phyloP scores from a whole-genome alignment of 2,888 invertebrate species.

The Pedicia rivosa region DNA sequence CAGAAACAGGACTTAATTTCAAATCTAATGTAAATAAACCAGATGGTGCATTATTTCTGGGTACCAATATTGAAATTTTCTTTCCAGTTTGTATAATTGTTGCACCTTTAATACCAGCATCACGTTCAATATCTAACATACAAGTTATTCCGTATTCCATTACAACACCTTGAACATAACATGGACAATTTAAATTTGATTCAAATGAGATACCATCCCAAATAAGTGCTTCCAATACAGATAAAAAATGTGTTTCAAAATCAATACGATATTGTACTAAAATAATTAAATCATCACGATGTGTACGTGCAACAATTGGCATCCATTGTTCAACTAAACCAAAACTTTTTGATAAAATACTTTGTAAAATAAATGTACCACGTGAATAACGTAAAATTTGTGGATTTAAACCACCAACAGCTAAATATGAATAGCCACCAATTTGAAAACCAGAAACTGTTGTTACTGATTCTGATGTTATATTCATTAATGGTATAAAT shows the following conservation, averaged over 20 bases:
- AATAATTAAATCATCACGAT: slow-evolving; percentile 28
- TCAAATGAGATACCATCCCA: slow-evolving; percentile 30
- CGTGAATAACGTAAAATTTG: slow-evolving; percentile 24
- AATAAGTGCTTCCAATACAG: slow-evolving; percentile 25
- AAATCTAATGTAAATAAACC: slow-evolving; percentile 23
- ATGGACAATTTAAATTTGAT: slow-evolving; percentile 22
- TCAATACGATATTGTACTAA: slow-evolving; percentile 29
- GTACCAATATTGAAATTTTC: slow-evolving; percentile 22
- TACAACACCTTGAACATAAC: slow-evolving; percentile 18
- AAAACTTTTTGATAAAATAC: slow-evolving; percentile 23
- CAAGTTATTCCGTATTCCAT: slow-evolving; percentile 21
- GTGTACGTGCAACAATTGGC: slow-evolving; percentile 25
- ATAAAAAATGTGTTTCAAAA: slow-evolving; percentile 23
- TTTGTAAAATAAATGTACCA: slow-evolving; percentile 22
- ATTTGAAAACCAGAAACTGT: slow-evolving; percentile 25
- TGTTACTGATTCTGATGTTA: slow-evolving; percentile 19
- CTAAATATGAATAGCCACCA: slow-evolving; percentile 27
- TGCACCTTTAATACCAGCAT: slow-evolving; percentile 22
- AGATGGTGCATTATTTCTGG: slow-evolving; percentile 21
- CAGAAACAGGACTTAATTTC: slow-evolving; percentile 21
- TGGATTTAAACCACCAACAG: slow-evolving; percentile 22
- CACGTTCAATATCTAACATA: slow-evolving; percentile 23
- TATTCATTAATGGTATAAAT: slow-evolving; percentile 14
- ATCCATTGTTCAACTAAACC: slow-evolving; percentile 25
- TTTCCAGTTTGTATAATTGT: slow-evolving; percentile 17